Base-by-base conservation (phyloP, 2,797 vertebrate species). In the Caiman crocodilus region DNA sequence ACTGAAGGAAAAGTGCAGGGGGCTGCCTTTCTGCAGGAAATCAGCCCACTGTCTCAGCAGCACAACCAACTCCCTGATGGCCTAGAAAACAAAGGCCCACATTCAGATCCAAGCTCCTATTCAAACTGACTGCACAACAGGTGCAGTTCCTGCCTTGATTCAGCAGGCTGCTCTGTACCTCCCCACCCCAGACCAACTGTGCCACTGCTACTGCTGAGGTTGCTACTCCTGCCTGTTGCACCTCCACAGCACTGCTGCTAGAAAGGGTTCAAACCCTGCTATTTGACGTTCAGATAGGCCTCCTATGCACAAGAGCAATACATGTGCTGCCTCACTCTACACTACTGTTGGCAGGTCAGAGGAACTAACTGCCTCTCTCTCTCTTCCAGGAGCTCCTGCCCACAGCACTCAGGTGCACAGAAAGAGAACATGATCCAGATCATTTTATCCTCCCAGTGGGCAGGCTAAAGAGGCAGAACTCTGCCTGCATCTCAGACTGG, bases 1-100 rank as follows among this genome's bases (percentile, higher is more conserved):
- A 11, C 42, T 0, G 0, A 42, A 32, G 59, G 84, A 17, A 64
- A 75, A 75, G 20, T 0, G 4, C 69, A 65, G 35, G 1, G 0
- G 10, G 63, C 67, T 79, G 50, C 26, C 59, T 50, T 25, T 4
- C 55, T 30, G 12, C 32, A 16, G 32, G 35, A 56, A 84, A n/a
- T 1, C 9, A 67, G 90, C 57, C 2, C 91, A 60, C 61, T 81
- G 58, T 35, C 28, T 59, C 20, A 2, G 64, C 18, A 5, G 11
- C 1, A 20, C 28, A 1, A 0, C 56, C 26, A 30, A 2, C 69
- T 82, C 64, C 57, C 42, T 55, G 59, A 73, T 1, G 6, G 26
- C 2, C 73, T 17, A 17, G 14, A 10, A 85, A 94, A 91, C 32
- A 5, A 76, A 76, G 10, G 23, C 77, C 35, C 69, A 71, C 84